Conservation (phyloP, 2,113 vertebrate species). For the Pandion haliaetus region DNA sequence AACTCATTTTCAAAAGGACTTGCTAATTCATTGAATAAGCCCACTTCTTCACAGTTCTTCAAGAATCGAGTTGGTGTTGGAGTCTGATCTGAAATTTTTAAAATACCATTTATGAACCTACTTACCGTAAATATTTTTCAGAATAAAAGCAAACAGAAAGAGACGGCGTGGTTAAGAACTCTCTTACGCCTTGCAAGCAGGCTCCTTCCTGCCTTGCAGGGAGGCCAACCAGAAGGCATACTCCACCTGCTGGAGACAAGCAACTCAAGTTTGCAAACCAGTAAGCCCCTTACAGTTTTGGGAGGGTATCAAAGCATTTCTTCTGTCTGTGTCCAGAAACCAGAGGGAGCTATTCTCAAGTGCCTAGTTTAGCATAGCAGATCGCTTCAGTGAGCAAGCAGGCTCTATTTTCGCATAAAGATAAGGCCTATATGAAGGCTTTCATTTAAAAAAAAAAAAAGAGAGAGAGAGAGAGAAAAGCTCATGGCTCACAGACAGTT, state of each 20-base stretch:
- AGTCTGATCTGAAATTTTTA: conserved; percentile 89
- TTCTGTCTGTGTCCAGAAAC: not conserved
- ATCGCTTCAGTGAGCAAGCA: not conserved
- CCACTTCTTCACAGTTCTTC: conserved; percentile 99
- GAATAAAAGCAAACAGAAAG: not conserved
- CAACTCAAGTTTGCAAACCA: not conserved
- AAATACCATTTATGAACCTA: not conserved
- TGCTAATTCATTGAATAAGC: conserved; percentile 95
- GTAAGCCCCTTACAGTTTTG: not conserved
- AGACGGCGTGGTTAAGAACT: not conserved
- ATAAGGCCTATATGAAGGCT: not conserved
- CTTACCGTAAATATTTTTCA: not conserved
- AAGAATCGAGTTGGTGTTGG: conserved; percentile 97
- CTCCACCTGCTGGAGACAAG: conserved; percentile 40
- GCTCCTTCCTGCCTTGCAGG: not conserved
- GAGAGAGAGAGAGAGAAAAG: not conserved
- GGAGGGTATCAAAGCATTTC: not conserved
- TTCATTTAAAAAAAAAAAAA: not conserved
- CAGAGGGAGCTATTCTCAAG: not conserved
- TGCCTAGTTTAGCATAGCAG: not conserved
- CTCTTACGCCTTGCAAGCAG: not conserved
- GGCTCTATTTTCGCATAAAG: not conserved
- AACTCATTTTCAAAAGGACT: conserved; percentile 99
- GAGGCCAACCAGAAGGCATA: not conserved
- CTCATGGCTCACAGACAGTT: not conserved